These are phyloP conservation scores for Chelonus insularis DNA, from an alignment of 1,140 invertebrate genomes.

Conservation along the genomic window DNA sequence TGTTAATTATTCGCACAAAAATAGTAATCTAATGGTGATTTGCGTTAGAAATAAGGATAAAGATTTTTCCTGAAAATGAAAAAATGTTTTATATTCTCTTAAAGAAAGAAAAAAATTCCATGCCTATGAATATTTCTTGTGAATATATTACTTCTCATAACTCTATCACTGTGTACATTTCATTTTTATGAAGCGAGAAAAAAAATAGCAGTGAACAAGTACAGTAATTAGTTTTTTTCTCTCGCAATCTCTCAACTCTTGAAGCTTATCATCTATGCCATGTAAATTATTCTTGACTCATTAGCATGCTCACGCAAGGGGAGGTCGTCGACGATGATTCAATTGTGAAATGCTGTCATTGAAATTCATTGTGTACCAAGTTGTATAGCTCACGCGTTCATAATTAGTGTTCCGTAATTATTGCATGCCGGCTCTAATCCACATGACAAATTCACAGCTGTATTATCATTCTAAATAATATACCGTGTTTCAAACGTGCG, in stretches of 20 bases:
- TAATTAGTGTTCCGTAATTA: constrained; percentile 14
- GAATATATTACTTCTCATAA: no score
- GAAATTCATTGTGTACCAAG: constrained; percentile 8
- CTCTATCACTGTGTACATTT: no score
- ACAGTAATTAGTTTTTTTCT: constrained; percentile 5
- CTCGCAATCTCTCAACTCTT: neutral
- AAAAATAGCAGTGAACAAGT: neutral
- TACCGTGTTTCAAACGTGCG: neutral
- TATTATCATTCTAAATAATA: constrained; percentile 3
- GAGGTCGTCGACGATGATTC: neutral
- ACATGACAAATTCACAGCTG: constrained; percentile 7
- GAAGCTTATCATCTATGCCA: neutral
- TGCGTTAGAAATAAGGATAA: no score
- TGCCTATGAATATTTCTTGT: no score
- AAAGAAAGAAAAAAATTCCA: no score
- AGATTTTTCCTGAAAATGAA: no score
- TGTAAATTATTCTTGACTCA: constrained; percentile 15
- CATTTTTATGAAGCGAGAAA: neutral
- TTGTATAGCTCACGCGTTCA: neutral
- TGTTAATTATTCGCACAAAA: no score
- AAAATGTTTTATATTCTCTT: no score
- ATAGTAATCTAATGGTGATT: no score
- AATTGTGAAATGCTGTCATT: constrained; percentile 14
- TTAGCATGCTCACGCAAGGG: constrained; percentile 12
- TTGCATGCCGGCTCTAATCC: constrained; percentile 4